phyloP scores from a whole-genome alignment of 1,140 invertebrate genomes.

The Yoshiicerus persimilis region DNA sequence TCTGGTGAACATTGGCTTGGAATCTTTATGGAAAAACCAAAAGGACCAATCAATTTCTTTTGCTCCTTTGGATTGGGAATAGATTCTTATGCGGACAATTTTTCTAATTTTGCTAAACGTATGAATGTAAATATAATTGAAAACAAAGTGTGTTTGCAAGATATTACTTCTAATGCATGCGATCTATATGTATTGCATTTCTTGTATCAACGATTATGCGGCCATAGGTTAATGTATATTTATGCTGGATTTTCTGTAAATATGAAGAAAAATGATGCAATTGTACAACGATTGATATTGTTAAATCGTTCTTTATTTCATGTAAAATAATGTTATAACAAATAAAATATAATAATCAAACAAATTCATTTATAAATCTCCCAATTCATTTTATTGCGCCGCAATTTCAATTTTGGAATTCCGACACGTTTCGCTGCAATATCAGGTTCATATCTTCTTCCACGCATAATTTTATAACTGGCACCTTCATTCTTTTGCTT shows the following conservation, averaged over 20 bases:
- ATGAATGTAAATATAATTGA: neutral
- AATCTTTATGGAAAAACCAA: neutral
- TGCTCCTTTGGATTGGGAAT: slow-evolving; percentile 25
- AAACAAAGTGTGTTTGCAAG: neutral
- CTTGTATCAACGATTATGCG: neutral
- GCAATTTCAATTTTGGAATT: neutral
- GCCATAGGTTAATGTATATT: neutral
- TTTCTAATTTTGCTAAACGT: slow-evolving; percentile 5
- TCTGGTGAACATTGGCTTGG: slow-evolving; percentile 44
- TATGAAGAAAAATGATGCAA: neutral
- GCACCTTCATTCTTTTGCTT: neutral
- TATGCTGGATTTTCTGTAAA: neutral
- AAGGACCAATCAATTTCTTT: slow-evolving; percentile 22
- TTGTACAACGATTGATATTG: neutral
- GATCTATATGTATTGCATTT: slow-evolving; percentile 22
- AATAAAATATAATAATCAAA: neutral
- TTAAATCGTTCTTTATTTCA: neutral
- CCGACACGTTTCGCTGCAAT: neutral
- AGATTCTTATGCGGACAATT: neutral
- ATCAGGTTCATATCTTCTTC: neutral
- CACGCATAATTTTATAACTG: neutral
- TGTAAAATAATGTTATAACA: neutral
- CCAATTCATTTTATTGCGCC: no score
- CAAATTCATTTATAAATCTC: no score
- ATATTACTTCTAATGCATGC: neutral